Evolutionary conservation across 1,140 invertebrate species (phyloP), one percentile per base, ranked within the genome.

Genomic region (Diorhabda carinulata): DNA sequence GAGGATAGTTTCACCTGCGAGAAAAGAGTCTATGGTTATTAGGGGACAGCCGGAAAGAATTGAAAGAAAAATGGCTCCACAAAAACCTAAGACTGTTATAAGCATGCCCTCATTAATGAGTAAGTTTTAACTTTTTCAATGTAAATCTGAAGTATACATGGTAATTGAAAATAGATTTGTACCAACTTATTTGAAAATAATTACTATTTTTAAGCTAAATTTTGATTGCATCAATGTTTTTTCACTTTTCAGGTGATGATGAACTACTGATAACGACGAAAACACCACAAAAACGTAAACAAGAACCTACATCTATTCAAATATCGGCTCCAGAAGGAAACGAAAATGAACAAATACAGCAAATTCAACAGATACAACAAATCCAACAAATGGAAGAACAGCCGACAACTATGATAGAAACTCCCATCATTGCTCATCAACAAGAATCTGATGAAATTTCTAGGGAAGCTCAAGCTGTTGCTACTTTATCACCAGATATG

Each of bases 91-190:
- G 57, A 67, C 73, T 10, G 74, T 78, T 25, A 79, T 79, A 10
- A 76, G 61, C 60, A 79, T 79, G 78, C 78, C 78, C 3, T 73
- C 76, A 61, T 66, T 78, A 41, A 70, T 74, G 64, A 74, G 72
- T 72, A 47, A 67, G 63, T 62, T 56, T 10, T 5, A 4, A 25
- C 56, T n/a, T 42, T 43, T 52, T 25, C 25, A 25, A 25, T 25
- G 25, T 25, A 25, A 25, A 25, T 25, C 25, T 25, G 25, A 25
- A 25, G 25, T 25, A 25, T 25, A 25, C 25, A 25, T 25, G 25
- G 25, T 25, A 25, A 25, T 25, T 25, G 25, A 25, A 25, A 25
- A 25, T 25, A 25, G 1, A 25, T 25, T 25, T 25, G 25, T 25
- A 25, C 25, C 25, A 25, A 25, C 25, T 25, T 25, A 25, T 25